A percentile compares a stretch with the other conserved stretches of the same genome.
Conservation (phyloP, 2,797 vertebrate genomes). For the Amblyraja radiata region DNA sequence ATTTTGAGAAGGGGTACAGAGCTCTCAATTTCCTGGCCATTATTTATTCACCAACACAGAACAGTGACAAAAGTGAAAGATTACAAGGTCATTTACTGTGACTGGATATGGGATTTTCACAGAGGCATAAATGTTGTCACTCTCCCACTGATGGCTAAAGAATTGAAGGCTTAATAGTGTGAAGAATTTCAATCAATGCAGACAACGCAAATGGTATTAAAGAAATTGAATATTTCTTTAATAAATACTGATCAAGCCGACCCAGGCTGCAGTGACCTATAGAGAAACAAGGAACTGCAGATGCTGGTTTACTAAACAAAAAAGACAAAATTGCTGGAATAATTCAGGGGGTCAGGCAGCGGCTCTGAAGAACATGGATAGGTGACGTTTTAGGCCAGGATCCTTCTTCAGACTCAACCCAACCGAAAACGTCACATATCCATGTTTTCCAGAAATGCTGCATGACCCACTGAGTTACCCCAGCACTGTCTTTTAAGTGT, state of each 20-base stretch:
- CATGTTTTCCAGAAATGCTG: too few relatives aligned
- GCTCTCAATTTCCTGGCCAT: neutral
- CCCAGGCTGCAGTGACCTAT: neutral
- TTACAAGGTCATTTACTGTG: neutral
- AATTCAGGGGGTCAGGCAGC: too few relatives aligned
- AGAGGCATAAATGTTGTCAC: neutral
- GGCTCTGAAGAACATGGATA: too few relatives aligned
- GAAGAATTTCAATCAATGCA: neutral
- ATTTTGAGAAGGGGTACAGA: neutral
- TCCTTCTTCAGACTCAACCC: too few relatives aligned
- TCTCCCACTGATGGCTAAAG: neutral
- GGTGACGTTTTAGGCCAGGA: too few relatives aligned
- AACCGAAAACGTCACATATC: too few relatives aligned
- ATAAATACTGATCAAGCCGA: neutral
- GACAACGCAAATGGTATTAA: neutral
- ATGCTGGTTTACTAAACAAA: too few relatives aligned
- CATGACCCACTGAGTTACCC: too few relatives aligned
- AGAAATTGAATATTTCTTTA: neutral
- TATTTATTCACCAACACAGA: neutral
- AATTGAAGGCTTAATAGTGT: neutral
- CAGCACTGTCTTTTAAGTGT: too few relatives aligned
- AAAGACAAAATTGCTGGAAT: too few relatives aligned
- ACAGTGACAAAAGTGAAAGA: neutral
- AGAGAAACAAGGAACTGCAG: neutral
- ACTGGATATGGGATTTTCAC: neutral